Conservation (phyloP, 2,113 vertebrate genomes). For the Psammodynastes pulverulentus region DNA sequence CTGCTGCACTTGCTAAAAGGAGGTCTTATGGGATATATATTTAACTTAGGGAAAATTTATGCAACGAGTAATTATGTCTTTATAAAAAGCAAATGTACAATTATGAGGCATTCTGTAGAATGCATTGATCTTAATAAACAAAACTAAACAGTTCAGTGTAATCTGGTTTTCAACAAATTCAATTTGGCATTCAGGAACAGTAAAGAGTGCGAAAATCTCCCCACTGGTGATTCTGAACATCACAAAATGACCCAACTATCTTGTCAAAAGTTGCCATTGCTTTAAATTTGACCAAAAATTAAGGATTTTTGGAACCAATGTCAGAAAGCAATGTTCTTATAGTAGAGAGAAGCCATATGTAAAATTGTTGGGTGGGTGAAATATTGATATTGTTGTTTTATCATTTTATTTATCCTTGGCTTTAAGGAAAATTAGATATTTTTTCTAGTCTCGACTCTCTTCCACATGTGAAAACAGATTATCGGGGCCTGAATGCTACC, state of each 20-base stretch:
- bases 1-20: background rate
- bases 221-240: background rate
- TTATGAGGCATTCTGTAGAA: slow-evolving; percentile 54
- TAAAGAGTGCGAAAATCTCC: background rate
- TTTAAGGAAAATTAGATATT: background rate
- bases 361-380: background rate
- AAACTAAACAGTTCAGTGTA: slow-evolving; percentile 44
- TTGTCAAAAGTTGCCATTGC: background rate
- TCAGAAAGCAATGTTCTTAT: background rate
- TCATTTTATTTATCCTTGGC: background rate
- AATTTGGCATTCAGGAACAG: slow-evolving; percentile 33
- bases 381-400: background rate
- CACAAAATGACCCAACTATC: background rate
- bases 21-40: slow-evolving; percentile 22
- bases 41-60: slow-evolving; percentile 23
- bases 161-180: slow-evolving; percentile 46
- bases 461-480: background rate
- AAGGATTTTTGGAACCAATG: background rate
- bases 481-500: background rate
- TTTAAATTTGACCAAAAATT: background rate
- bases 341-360: background rate
- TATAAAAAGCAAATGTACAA: slow-evolving; percentile 54
- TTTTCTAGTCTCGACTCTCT: background rate
- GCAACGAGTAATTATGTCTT: slow-evolving; percentile 31
- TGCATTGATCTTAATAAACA: slow-evolving; percentile 54